These are phyloP conservation scores for Sussaba pulchella DNA, from an alignment of 2,888 invertebrate species.

Conservation along the genomic window DNA sequence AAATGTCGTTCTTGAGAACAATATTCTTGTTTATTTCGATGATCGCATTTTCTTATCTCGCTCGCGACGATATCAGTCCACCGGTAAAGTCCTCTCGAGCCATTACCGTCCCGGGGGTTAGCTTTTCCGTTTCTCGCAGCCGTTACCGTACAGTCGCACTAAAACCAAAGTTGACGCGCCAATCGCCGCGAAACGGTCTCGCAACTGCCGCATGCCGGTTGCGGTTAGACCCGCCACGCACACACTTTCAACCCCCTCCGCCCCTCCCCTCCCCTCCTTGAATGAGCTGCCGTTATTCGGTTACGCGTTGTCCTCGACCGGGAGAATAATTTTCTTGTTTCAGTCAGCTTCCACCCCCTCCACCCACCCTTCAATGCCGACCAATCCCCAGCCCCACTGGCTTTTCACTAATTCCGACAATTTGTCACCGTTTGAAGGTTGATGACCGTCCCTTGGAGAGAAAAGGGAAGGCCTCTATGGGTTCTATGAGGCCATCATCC, in stretches of 20 bases:
- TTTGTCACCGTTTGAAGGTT: constrained; percentile 6
- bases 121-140: not conserved
- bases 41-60: constrained; percentile 20
- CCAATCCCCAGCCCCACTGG: not conserved
- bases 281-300: constrained; percentile 15
- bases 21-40: constrained; percentile 15
- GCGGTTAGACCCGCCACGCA: not conserved
- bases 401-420: constrained; percentile 17
- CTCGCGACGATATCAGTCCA: constrained; percentile 3
- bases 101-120: not conserved
- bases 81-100: constrained; percentile 6
- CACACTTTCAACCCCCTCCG: constrained; percentile 19
- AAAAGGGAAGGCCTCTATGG: too few relatives aligned
- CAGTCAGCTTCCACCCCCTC: not conserved
- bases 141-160: not conserved
- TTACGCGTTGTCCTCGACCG: constrained; percentile 3
- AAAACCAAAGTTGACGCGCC: constrained; percentile 24
- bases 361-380: not conserved
- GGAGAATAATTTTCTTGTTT: constrained; percentile 35
- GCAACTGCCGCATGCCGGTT: constrained; percentile 26
- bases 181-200: constrained; percentile 18
- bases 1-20: not conserved
- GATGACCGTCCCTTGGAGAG: not conserved
- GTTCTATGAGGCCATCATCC: too few relatives aligned
- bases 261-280: not conserved